Evolutionary conservation across 2,797 vertebrate genomes (phyloP), one percentile per base, ranked within the genome.

Genomic region (Sus cebifrons): DNA sequence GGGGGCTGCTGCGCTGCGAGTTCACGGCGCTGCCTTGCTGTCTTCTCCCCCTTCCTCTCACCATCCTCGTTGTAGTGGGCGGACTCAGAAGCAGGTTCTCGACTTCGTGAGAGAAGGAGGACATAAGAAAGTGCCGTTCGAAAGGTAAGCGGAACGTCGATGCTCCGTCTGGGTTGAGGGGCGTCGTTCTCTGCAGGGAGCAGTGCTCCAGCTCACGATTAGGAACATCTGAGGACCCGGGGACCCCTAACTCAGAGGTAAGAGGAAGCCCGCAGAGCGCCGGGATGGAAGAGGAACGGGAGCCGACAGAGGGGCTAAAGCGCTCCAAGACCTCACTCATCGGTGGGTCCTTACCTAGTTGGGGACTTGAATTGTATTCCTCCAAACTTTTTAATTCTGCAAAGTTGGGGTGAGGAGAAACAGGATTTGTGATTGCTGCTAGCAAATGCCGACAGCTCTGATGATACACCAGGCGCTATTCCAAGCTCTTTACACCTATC

Each of bases 61-160:
- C 75, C 95, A 6, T 97, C 64, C 98, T 93, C 86, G 21, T 97
- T 96, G 62, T 97, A 99, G 99, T 82, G 99, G 99, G 70, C 99
- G 99, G 96, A 99, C 99, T 79, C 99, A 99, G 99, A 99, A 99
- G 99, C 99, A 99, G 98, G 99, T 99, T 98, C 99, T 99, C 79
- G 99, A 99, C 98, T 99, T 99, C 7, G 99, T 99, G 95, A 99
- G 98, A 98, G 99, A 99, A 98, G 99, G 99, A 27, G 99, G 99
- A 97, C 99, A 99, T 98, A 99, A 99, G 98, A 99, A 99, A 98
- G 99, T 99, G 81, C 99, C 99, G 15, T 99, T 99, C 98, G 99
- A 99, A 98, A 99, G 99, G 99, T 99, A 98, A 99, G 98, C 89
- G 40, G 62, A 54, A 49, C 32, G 77, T 93, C 6, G 0, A 2